Percentiles rank a stretch among this genome's conserved stretches.
phyloP scores from a whole-genome alignment of 2,113 vertebrate genomes.

The Montifringilla adamsi region DNA sequence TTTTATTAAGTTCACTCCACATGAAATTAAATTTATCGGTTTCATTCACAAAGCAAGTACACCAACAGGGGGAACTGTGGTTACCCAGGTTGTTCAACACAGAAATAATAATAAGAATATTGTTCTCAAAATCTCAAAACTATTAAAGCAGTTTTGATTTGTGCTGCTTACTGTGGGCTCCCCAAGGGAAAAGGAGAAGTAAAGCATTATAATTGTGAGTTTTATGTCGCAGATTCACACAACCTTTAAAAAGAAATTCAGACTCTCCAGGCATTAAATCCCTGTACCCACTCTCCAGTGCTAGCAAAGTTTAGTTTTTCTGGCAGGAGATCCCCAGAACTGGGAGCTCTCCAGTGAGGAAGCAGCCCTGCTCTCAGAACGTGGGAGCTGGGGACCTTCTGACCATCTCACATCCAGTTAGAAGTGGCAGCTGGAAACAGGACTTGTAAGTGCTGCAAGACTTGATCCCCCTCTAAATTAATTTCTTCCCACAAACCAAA shows the following conservation, averaged over 20 bases:
- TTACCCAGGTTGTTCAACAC: neutral
- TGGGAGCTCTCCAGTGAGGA: neutral
- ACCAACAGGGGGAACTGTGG: neutral
- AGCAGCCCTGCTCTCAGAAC: neutral
- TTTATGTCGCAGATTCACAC: neutral
- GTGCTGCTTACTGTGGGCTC: neutral
- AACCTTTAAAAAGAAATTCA: neutral
- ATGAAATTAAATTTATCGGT: neutral
- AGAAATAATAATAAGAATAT: neutral
- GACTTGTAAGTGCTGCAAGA: neutral
- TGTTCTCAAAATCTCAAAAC: neutral
- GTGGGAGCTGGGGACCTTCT: neutral
- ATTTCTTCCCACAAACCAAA: neutral
- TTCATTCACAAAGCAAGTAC: neutral
- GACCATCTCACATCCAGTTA: neutral
- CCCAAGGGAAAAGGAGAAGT: neutral
- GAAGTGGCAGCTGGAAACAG: neutral
- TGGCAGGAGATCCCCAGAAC: neutral
- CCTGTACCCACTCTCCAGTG: neutral
- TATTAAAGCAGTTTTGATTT: neutral
- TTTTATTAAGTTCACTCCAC: neutral
- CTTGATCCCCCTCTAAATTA: neutral
- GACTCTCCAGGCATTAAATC: neutral
- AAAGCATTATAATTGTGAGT: neutral
- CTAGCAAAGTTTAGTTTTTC: neutral